Evolutionary conservation across 2,888 invertebrate species (phyloP).

Genomic region (Cactoblastis cactorum): DNA sequence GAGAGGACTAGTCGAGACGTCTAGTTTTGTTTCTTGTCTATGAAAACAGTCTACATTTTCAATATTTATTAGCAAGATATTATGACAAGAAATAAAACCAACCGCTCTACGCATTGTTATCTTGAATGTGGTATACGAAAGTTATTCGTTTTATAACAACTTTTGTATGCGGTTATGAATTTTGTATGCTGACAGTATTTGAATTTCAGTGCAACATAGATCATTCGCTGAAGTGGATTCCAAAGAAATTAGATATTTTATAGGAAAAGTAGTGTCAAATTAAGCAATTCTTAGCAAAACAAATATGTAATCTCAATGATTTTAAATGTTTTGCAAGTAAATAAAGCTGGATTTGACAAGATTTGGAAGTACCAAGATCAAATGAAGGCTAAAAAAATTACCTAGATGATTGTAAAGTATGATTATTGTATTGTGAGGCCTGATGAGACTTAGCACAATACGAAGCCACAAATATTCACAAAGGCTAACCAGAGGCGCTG

Average conservation of each 20-base stretch:
- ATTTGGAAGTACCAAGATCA: neutral
- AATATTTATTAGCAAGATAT: constrained; percentile 8
- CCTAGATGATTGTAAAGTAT: neutral
- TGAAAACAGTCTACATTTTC: constrained; percentile 9
- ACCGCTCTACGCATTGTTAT: neutral
- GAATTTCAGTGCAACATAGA: neutral
- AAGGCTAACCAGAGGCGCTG: constrained; percentile 25
- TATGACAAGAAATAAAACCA: constrained; percentile 9
- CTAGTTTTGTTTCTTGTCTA: constrained; percentile 8
- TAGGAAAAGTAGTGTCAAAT: neutral
- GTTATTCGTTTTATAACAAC: constrained; percentile 4
- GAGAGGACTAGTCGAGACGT: constrained; percentile 3
- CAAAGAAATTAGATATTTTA: neutral
- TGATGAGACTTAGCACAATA: constrained; percentile 19
- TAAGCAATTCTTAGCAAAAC: neutral
- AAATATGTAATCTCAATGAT: neutral
- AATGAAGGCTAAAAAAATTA: constrained; percentile 6
- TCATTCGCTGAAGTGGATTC: neutral
- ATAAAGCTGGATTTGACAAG: neutral
- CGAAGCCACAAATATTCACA: constrained; percentile 15
- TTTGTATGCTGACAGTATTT: constrained; percentile 4
- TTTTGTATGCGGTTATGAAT: constrained; percentile 5
- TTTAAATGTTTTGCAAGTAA: neutral
- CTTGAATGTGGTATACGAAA: constrained; percentile 13
- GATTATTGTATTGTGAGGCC: neutral